These are phyloP conservation scores for Sebastes fasciatus DNA, from an alignment of 2,113 vertebrate genomes.

Conservation along the genomic window DNA sequence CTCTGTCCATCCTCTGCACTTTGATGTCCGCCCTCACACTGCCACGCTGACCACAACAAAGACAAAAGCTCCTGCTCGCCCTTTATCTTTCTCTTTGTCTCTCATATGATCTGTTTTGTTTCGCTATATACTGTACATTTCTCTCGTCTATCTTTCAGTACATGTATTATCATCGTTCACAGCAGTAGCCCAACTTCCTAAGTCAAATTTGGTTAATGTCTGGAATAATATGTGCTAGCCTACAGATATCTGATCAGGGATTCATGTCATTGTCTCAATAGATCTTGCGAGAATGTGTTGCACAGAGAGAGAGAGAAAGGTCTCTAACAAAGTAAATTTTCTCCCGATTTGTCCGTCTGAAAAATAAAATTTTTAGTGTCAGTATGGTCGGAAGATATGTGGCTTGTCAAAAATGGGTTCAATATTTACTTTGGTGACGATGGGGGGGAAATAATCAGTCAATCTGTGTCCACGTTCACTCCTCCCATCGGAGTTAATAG, in stretches of 20 bases:
- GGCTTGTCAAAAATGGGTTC: no score
- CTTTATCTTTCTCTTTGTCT: constrained; percentile 33
- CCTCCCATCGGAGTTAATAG: no score
- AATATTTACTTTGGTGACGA: no score
- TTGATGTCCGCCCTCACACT: constrained; percentile 63
- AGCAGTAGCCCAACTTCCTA: background rate
- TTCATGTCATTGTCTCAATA: no score
- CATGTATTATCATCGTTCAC: background rate
- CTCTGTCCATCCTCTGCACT: constrained; percentile 61
- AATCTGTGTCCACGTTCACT: no score
- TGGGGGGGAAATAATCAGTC: no score
- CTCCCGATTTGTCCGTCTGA: no score
- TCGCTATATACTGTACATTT: background rate
- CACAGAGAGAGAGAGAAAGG: no score
- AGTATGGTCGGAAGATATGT: no score
- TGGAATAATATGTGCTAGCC: background rate
- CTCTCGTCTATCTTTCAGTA: background rate
- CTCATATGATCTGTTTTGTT: constrained; percentile 15
- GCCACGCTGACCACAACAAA: constrained; percentile 61
- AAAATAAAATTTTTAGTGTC: no score
- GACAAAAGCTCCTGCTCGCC: constrained; percentile 2
- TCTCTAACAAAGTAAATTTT: no score
- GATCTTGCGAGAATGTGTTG: no score
- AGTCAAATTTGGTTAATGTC: background rate
- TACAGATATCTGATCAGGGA: background rate